Evolutionary conservation across 2,797 vertebrate genomes (phyloP), one percentile per base, ranked within the genome.

Genomic region (Pantherophis vulpinus): DNA sequence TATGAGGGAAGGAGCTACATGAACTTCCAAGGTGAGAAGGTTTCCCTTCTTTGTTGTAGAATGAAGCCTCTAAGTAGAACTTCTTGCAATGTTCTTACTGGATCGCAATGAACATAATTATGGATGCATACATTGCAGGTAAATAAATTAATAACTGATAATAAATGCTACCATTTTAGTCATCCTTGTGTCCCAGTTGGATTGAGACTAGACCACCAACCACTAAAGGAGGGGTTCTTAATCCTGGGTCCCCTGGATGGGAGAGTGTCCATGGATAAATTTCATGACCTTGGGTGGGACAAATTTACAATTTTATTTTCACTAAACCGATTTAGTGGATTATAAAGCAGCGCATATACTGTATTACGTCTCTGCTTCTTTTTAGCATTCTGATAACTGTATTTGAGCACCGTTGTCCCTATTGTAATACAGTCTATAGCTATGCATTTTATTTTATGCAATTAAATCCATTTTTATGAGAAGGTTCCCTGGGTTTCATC

Each of bases 141-240:
- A 95, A 96, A 95, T 95, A 92, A 94, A 94, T 95, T 94, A 96
- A 66, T 66, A 92, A 66, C 88, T 87, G 91, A 86, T 94, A 94
- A 29, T 58, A n/a, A 4, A 79, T 60, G 9, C 95, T 96, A 94
- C 95, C 94, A 96, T 96, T 95, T 97, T 96, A 97, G 94, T 96
- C 95, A 96, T 97, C 94, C 96, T 96, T 96, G 96, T 96, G 96
- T 96, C 96, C 96, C 95, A 96, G 95, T 95, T 96, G 95, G 97
- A 97, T 96, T 94, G 95, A 96, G 95, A 93, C 95, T 96, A 97
- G 97, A 96, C 95, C 95, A 94, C 93, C 95, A 96, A 96, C 95
- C 96, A 8, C 2, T 74, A 37, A 74, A 32, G 66, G 66, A 37
- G 3, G 16, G 74, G 9, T 79, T 79, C 18, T 79, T 42, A 79